Evolutionary conservation across 2,113 vertebrate genomes (phyloP).

Genomic region (Myrmecobius fasciatus): DNA sequence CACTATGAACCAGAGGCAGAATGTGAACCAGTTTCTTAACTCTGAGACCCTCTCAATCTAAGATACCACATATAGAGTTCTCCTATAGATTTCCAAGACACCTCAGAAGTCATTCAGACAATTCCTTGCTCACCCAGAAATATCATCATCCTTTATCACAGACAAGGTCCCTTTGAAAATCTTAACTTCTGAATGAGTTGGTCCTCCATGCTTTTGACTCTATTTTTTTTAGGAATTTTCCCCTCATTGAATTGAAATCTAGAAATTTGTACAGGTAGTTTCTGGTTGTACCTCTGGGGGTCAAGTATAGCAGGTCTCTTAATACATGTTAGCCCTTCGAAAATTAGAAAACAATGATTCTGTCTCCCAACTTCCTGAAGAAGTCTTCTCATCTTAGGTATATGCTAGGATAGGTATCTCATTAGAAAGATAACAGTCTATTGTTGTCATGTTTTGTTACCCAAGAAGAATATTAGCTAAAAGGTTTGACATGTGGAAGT

Average conservation of each 20-base stretch:
- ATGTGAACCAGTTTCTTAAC: neutral
- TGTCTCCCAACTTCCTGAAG: neutral
- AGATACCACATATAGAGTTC: neutral
- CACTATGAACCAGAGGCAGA: neutral
- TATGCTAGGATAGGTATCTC: slow-evolving; percentile 43
- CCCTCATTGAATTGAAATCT: neutral
- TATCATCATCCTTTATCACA: neutral
- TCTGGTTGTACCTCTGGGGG: neutral
- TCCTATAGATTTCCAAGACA: neutral
- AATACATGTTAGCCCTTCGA: neutral
- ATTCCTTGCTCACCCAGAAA: neutral
- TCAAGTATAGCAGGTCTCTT: neutral
- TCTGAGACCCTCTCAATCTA: neutral
- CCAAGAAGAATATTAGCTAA: slow-evolving; percentile 64
- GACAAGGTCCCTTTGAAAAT: neutral
- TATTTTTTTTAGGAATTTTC: neutral
- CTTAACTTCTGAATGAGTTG: neutral
- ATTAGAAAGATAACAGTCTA: slow-evolving; percentile 46
- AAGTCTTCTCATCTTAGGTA: neutral
- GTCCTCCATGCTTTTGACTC: neutral
- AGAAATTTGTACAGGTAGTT: neutral
- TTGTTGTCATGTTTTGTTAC: slow-evolving; percentile 53
- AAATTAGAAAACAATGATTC: neutral
- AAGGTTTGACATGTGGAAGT: slow-evolving; percentile 34
- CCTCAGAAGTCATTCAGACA: neutral